A percentile compares a stretch with the other conserved stretches of the same genome.
These are phyloP conservation scores for Agapetus fuscipes DNA, from an alignment of 2,888 invertebrate species.

Conservation along the genomic window DNA sequence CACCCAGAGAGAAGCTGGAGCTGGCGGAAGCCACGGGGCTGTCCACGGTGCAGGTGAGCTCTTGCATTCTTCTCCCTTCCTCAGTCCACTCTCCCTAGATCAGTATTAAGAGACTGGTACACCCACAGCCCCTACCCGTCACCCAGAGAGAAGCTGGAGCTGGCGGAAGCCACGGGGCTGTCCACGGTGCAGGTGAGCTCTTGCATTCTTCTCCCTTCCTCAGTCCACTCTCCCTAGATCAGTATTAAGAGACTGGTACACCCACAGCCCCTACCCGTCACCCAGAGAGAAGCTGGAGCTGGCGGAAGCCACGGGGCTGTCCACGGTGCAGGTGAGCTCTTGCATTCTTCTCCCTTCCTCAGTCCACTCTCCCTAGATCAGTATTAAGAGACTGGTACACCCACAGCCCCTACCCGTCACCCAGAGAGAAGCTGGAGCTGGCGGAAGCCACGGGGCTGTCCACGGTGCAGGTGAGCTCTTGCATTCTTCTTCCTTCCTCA, in stretches of 20 bases:
- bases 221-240: no score
- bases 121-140: conserved; percentile 85
- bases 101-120: conserved; percentile 86
- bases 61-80: no score
- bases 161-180: conserved; percentile 91
- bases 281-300: conserved; percentile 92
- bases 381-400: conserved; percentile 81
- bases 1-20: conserved; percentile 90
- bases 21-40: conserved; percentile 91
- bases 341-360: no score
- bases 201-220: no score
- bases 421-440: conserved; percentile 87
- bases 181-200: conserved; percentile 84
- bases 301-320: conserved; percentile 90
- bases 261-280: conserved; percentile 84
- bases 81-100: no score
- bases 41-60: conserved; percentile 82
- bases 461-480: conserved; percentile 81
- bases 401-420: conserved; percentile 88
- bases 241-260: conserved; percentile 80
- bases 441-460: conserved; percentile 94
- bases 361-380: no score
- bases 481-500: no score
- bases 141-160: conserved; percentile 87
- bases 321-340: conserved; percentile 84